These are phyloP conservation scores for Trididemnum clinides DNA, from an alignment of 23 tunicate genomes.

Conservation along the genomic window DNA sequence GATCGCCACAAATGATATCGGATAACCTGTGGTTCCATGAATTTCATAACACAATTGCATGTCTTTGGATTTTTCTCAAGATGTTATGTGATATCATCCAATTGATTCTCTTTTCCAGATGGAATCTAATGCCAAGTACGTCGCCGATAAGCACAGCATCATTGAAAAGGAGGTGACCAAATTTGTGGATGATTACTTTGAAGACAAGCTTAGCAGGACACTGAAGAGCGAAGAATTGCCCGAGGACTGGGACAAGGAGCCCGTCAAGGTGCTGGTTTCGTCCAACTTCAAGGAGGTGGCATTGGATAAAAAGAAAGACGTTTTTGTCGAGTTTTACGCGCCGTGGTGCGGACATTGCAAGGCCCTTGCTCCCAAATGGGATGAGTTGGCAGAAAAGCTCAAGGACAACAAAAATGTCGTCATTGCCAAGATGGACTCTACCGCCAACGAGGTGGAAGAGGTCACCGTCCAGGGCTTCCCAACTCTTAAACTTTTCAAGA, in stretches of 20 bases:
- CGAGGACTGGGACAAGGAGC: conserved; percentile 70
- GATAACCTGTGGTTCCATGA: too few species aligned
- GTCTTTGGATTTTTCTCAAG: too few species aligned
- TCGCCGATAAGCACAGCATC: too few species aligned
- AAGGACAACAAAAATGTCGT: conserved; percentile 57
- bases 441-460: conserved; percentile 68
- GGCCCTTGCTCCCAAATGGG: conserved; percentile 81
- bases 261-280: conserved; percentile 68
- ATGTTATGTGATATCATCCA: too few species aligned
- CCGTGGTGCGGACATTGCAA: too few species aligned
- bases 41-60: too few species aligned
- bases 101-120: too few species aligned
- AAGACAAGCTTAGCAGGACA: too few species aligned
- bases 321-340: conserved; percentile 93
- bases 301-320: conserved; percentile 72
- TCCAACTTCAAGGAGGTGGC: conserved; percentile 82
- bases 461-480: conserved; percentile 86
- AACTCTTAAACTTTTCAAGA: conserved; percentile 83
- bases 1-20: too few species aligned
- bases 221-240: conserved; percentile 78
- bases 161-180: too few species aligned
- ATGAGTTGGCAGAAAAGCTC: conserved; percentile 59
- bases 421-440: conserved; percentile 89
- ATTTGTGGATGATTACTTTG: too few species aligned
- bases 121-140: too few species aligned